These are phyloP conservation scores for Myiozetetes cayanensis DNA, from an alignment of 2,113 vertebrate genomes.

Conservation along the genomic window DNA sequence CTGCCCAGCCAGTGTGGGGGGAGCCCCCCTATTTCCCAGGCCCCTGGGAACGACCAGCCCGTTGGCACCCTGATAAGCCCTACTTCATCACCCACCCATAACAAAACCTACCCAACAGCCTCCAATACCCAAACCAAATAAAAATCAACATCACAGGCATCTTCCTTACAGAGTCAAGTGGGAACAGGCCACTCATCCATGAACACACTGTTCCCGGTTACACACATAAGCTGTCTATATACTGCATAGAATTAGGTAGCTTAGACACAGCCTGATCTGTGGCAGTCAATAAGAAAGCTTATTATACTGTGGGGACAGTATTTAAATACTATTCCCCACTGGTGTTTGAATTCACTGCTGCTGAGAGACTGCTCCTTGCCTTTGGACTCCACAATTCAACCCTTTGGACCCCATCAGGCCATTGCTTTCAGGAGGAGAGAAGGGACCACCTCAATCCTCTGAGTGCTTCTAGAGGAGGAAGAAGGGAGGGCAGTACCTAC, in stretches of 20 bases:
- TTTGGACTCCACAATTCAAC: neutral
- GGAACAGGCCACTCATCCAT: accelerated
- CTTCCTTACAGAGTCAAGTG: neutral
- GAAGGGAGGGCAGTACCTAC: neutral
- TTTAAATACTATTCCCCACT: neutral
- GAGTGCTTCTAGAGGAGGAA: neutral
- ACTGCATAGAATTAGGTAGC: neutral
- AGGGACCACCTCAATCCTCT: neutral
- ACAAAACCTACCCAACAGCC: neutral
- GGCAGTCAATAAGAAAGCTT: neutral
- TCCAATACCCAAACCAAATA: neutral
- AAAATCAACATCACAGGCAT: neutral
- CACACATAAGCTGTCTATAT: neutral
- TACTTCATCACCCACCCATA: accelerated
- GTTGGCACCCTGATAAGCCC: neutral
- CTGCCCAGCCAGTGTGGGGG: neutral
- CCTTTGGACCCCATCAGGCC: neutral
- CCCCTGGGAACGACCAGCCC: neutral
- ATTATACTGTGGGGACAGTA: neutral
- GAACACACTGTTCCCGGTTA: accelerated
- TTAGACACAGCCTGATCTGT: neutral
- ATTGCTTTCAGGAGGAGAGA: neutral
- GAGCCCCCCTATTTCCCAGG: neutral
- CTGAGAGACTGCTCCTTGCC: neutral
- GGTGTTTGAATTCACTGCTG: neutral